Evolutionary conservation across 2,113 vertebrate species (phyloP), one percentile per base, ranked within the genome.

Genomic region (Pseudonaja textilis): DNA sequence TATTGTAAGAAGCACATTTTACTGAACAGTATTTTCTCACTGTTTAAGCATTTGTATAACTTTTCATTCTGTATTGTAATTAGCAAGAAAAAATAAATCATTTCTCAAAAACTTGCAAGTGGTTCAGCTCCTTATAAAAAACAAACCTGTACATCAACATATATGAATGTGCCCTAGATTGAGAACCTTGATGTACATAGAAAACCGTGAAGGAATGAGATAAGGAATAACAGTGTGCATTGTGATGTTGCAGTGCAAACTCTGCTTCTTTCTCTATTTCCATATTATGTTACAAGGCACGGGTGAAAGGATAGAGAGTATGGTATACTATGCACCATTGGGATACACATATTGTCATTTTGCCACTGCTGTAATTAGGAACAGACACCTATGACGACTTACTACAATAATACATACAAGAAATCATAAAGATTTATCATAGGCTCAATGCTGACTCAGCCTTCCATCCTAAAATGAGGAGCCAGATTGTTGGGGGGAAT

Each of bases 1-100:
- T 45, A 61, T 93, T 0, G 4, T 89, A 25, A 69, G 5, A 95
- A 94, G 56, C 16, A 85, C 94, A 95, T 96, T 91, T 94, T 88
- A 93, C 59, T 23, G 54, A 56, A 42, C 16, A 93, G 94, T 52
- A 69, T 94, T 85, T 74, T 74, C 42, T 55, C 93, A 93, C 91
- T 94, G 93, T 93, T 92, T 85, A 45, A 45, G 22, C 9, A 50
- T 85, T 2, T 42, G 0, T 69, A 29, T 88, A 54, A 23, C 22
- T 34, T 89, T 81, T 45, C 42, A 91, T 87, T 61, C 3, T n/a
- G 25, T 20, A 92, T 3, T 92, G 10, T 29, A 64, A 39, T 93
- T 85, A 90, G 0, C 7, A n/a, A 87, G 90, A 29, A 57, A 22
- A 34, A 56, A 2, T 5, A 87, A 29, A 59, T 61, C 3, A 61